A percentile compares a stretch with the other conserved stretches of the same genome.
Conservation (phyloP, 2,888 invertebrate species). For the Pollenia griseotomentosa region DNA sequence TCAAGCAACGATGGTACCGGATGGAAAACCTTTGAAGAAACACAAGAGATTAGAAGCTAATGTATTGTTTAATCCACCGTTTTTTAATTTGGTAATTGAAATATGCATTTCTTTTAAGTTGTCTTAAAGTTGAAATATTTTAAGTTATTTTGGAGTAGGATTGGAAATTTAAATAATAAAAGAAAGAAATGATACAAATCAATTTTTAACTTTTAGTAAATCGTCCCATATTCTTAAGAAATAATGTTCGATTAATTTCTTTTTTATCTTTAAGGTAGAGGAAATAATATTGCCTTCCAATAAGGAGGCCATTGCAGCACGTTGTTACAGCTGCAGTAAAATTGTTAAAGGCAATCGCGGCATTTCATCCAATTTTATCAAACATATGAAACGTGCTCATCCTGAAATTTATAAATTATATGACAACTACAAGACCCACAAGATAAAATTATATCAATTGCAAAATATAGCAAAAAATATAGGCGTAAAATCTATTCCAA, state of each 20-base stretch:
- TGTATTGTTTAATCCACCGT: slow-evolving; percentile 74
- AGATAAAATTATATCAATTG: slow-evolving; percentile 45
- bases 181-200: too few species aligned
- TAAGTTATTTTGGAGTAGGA: too few species aligned
- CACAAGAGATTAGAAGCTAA: slow-evolving; percentile 70
- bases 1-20: slow-evolving; percentile 7
- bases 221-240: neutral
- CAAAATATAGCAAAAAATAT: slow-evolving; percentile 26
- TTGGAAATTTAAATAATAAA: too few species aligned
- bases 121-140: too few species aligned
- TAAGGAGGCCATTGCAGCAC: slow-evolving; percentile 57
- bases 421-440: slow-evolving; percentile 66
- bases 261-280: slow-evolving; percentile 40
- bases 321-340: slow-evolving; percentile 74
- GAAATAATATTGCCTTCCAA: slow-evolving; percentile 7
- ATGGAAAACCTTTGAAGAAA: slow-evolving; percentile 61
- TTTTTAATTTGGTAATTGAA: slow-evolving; percentile 74
- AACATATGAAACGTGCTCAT: slow-evolving; percentile 75
- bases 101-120: too few species aligned
- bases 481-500: neutral
- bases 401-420: slow-evolving; percentile 74
- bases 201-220: too few species aligned
- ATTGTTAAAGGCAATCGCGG: slow-evolving; percentile 75
- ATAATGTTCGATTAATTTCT: neutral
- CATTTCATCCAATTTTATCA: slow-evolving; percentile 75